A percentile compares a stretch with the other conserved stretches of the same genome.
Conservation (phyloP, 2,888 invertebrate species). For the Norana najaformis region DNA sequence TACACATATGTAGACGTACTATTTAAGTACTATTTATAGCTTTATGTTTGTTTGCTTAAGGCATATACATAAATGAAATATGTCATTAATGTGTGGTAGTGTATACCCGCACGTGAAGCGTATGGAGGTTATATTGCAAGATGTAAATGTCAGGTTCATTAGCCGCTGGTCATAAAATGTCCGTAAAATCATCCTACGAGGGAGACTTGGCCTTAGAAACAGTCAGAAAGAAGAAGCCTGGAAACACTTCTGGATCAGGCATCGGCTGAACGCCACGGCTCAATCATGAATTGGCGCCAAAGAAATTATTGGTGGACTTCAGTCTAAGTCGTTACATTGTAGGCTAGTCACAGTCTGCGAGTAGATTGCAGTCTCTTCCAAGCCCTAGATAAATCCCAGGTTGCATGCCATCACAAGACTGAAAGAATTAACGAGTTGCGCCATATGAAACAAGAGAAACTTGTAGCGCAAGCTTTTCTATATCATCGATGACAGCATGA, state of each 20-base stretch:
- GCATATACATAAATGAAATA: too few species aligned
- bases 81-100: too few species aligned
- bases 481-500: background rate
- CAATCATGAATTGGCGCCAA: background rate
- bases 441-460: background rate
- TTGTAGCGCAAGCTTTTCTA: background rate
- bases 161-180: background rate
- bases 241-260: background rate
- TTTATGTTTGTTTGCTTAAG: too few species aligned
- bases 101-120: too few species aligned
- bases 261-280: background rate
- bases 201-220: background rate
- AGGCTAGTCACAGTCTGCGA: background rate
- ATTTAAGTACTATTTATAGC: too few species aligned
- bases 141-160: too few species aligned
- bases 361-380: background rate
- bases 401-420: background rate
- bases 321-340: background rate
- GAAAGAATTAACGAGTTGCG: background rate
- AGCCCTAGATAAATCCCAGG: background rate
- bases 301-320: background rate
- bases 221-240: background rate
- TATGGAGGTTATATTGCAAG: too few species aligned
- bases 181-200: background rate
- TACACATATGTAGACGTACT: too few species aligned